Evolutionary conservation across 2,113 vertebrate species (phyloP), one percentile per base, ranked within the genome.

Genomic region (Aspidoscelis tigris): DNA sequence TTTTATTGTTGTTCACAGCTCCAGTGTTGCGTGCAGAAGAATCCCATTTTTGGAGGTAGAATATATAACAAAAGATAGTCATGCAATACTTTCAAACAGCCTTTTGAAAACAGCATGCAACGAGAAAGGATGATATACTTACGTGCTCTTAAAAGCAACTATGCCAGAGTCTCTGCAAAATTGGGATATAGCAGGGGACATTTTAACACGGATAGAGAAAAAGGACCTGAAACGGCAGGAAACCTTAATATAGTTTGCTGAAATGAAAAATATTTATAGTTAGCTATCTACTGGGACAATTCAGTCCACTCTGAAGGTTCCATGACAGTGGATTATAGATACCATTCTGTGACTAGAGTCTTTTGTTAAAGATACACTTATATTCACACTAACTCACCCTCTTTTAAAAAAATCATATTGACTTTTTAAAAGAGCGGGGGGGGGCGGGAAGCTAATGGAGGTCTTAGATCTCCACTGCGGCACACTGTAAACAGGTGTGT

Each of bases 91-190:
- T 64, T 66, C 33, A 9, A 73, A 85, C 41, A 39, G 69, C 20
- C 76, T 65, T 84, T 85, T 79, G 83, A 78, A 72, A 84, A 65
- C 76, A 84, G 83, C 83, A 80, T 0, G 58, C 69, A 66, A 44
- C 21, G n/a, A 70, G 33, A 73, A 79, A 6, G 21, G n/a, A 74
- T 26, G 26, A 79, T 65, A 65, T 50, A 53, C 70, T 74, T 50
- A 66, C 16, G n/a, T 22, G 7, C 2, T 50, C 55, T 84, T 85
- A 73, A 53, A 80, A 41, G 21, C 58, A 47, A 44, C 18, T 73
- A 26, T 55, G 68, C 76, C 24, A n/a, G 76, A 33, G 2, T 26
- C 21, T 64, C 18, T 10, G 68, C 55, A 72, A 77, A 26, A 77
- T 43, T 26, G n/a, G 76, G 26, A 55, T 71, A 71, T 47, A 66